Percentiles rank a stretch among this genome's conserved stretches.
Conservation (phyloP, 2,113 vertebrate genomes). For the Odocoileus virginianus region DNA sequence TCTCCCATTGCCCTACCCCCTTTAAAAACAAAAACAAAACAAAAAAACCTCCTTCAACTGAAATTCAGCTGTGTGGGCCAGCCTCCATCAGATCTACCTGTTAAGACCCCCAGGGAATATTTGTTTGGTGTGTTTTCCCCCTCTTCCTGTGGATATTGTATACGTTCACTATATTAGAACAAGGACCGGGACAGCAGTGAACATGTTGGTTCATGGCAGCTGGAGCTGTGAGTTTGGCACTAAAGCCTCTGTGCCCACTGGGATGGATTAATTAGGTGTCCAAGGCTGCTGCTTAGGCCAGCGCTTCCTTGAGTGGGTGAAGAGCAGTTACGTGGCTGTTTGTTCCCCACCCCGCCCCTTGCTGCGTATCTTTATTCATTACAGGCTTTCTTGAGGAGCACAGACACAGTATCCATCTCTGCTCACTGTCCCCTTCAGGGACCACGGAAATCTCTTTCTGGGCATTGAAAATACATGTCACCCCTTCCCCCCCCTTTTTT, state of each 20-base stretch:
- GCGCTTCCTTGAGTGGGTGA: neutral
- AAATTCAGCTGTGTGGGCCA: neutral
- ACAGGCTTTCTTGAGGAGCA: neutral
- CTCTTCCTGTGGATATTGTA: neutral
- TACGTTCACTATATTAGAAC: neutral
- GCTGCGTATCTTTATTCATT: neutral
- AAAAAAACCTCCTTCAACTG: neutral
- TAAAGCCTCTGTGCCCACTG: rapidly evolving
- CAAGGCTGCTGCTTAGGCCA: neutral
- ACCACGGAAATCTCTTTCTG: neutral
- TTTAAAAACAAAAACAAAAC: neutral
- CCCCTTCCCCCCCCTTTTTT: neutral
- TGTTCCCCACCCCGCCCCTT: neutral
- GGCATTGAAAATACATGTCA: neutral
- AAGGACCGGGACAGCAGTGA: neutral
- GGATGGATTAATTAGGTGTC: neutral
- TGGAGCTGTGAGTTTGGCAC: neutral
- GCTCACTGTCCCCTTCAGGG: neutral
- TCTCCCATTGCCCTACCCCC: neutral
- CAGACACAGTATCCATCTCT: neutral
- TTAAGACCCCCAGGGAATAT: neutral
- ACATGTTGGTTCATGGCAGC: neutral
- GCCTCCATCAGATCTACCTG: rapidly evolving
- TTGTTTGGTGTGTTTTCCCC: neutral
- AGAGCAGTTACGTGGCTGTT: rapidly evolving